Percentiles rank a stretch among this genome's conserved stretches.
Evolutionary conservation across 2,113 vertebrate genomes (phyloP).

Genomic region (Setophaga petechia): DNA sequence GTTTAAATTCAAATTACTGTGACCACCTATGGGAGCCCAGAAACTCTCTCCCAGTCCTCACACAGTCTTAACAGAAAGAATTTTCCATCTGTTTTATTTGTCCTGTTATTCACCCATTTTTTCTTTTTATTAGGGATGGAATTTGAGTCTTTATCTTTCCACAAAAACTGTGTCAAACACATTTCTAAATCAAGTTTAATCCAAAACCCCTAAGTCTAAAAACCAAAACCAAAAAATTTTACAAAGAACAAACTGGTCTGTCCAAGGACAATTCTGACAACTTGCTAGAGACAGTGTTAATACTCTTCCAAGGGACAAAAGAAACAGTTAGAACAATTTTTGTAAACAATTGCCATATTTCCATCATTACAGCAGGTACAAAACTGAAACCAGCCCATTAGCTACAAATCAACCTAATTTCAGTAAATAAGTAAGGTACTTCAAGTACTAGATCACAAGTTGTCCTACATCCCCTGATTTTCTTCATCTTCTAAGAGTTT

Average conservation of each 20-base stretch:
- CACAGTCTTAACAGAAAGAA: background rate
- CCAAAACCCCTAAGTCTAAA: background rate
- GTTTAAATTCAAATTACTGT: background rate
- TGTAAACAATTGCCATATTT: background rate
- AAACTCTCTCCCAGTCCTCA: background rate
- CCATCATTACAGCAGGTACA: background rate
- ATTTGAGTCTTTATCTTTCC: background rate
- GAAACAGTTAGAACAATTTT: background rate
- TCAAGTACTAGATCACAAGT: background rate
- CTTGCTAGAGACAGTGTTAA: background rate
- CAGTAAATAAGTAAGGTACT: background rate
- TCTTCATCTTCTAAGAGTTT: background rate
- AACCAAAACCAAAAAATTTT: background rate
- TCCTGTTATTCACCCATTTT: background rate
- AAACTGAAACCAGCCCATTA: background rate
- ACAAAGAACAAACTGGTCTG: background rate
- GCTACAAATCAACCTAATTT: background rate
- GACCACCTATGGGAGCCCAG: background rate
- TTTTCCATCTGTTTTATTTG: background rate
- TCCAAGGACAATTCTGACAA: background rate
- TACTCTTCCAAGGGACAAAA: background rate
- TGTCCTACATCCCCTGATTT: background rate
- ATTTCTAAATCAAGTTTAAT: background rate
- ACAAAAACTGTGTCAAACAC: background rate
- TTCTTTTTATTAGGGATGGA: background rate